Conservation (phyloP, 2,113 vertebrate species). For the Cepphus grylle region DNA sequence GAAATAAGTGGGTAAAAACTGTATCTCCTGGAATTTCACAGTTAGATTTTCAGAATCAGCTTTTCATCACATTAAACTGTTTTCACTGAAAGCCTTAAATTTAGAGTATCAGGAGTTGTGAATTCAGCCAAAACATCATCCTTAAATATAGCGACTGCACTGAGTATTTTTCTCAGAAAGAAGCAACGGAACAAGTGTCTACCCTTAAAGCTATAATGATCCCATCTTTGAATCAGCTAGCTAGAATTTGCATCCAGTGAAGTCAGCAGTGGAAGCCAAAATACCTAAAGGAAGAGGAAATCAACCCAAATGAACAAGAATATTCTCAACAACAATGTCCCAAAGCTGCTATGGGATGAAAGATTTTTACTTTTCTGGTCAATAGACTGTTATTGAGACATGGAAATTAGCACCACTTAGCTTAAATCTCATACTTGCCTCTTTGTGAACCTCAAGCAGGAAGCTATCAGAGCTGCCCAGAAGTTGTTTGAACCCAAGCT, state of each 20-base stretch:
- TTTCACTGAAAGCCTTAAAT: not conserved
- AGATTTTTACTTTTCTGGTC: not conserved
- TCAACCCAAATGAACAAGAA: not conserved
- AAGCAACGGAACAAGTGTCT: not conserved
- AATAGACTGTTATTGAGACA: accelerated
- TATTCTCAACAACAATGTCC: not conserved
- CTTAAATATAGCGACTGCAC: not conserved
- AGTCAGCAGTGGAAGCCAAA: not conserved
- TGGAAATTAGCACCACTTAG: not conserved
- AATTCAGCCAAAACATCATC: not conserved
- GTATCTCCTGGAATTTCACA: not conserved
- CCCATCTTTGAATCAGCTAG: not conserved
- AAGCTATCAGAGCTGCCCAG: not conserved
- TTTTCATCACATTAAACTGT: not conserved
- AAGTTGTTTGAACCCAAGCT: not conserved
- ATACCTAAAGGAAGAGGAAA: not conserved
- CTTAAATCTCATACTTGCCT: not conserved
- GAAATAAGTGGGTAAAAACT: not conserved
- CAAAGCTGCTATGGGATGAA: not conserved
- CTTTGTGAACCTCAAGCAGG: not conserved
- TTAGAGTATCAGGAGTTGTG: not conserved
- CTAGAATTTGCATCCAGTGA: not conserved
- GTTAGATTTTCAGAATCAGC: not conserved
- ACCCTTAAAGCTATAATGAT: not conserved
- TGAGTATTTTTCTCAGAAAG: not conserved